phyloP scores from a whole-genome alignment of 2,888 invertebrate genomes.

The Serripes groenlandicus region DNA sequence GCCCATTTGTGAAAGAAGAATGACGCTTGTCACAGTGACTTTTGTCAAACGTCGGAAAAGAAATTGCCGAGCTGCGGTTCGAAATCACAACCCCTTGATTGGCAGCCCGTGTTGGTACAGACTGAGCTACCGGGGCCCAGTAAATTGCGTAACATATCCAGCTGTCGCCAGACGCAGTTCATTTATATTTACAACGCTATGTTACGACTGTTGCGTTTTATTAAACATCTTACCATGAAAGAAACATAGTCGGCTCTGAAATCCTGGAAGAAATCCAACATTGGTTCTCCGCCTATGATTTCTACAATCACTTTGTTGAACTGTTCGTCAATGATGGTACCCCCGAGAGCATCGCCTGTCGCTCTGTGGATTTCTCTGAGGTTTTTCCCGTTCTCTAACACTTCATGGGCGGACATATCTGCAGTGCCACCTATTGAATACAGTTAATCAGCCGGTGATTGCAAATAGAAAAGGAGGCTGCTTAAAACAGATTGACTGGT shows the following conservation, averaged over 20 bases:
- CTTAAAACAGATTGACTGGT: no score
- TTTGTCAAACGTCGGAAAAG: neutral
- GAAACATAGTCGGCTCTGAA: slow-evolving; percentile 51
- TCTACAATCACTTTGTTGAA: slow-evolving; percentile 48
- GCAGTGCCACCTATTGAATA: slow-evolving; percentile 48
- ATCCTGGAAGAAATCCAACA: slow-evolving; percentile 57
- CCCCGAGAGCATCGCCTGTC: slow-evolving; percentile 54
- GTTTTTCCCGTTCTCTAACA: slow-evolving; percentile 28
- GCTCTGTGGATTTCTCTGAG: slow-evolving; percentile 57
- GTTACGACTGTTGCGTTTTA: no score
- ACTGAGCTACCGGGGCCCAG: no score
- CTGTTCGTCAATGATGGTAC: slow-evolving; percentile 44
- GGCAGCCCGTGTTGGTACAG: no score
- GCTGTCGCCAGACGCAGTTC: no score
- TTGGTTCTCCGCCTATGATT: slow-evolving; percentile 39
- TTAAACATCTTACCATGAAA: slow-evolving; percentile 58
- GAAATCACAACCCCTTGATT: neutral
- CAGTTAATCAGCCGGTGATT: no score
- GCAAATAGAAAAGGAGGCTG: no score
- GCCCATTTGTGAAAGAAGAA: neutral
- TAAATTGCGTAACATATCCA: no score
- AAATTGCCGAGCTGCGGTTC: neutral
- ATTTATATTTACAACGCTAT: no score
- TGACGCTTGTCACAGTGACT: no score
- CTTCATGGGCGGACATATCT: slow-evolving; percentile 60